Conservation (phyloP, 2,888 invertebrate species). For the Meliscaeva auricollis region DNA sequence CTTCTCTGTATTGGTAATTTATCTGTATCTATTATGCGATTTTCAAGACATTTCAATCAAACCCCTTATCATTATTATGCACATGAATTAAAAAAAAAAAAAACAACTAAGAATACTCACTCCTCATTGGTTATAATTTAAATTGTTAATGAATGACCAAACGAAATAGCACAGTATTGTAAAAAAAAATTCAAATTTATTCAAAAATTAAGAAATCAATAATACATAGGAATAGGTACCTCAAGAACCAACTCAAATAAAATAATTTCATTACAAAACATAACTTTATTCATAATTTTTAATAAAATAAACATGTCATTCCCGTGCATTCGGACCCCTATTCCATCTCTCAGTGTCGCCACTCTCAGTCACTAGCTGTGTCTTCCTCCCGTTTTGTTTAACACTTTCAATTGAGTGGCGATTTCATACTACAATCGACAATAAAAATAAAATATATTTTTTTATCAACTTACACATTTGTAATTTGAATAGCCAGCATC, state of each 20-base stretch:
- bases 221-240: not conserved
- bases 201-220: conserved; percentile 7
- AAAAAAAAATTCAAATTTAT: not conserved
- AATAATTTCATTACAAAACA: not conserved
- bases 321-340: not conserved
- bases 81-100: conserved; percentile 20
- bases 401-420: conserved; percentile 63
- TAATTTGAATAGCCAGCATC: conserved; percentile 35
- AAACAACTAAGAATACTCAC: not conserved
- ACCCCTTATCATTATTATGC: conserved; percentile 32
- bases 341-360: not conserved
- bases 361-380: not conserved
- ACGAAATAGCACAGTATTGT: not conserved
- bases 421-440: conserved; percentile 50
- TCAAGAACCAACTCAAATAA: not conserved
- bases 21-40: conserved; percentile 17
- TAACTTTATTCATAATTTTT: conserved; percentile 32
- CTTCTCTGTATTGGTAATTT: not conserved
- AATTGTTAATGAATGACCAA: conserved; percentile 30
- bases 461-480: conserved; percentile 61
- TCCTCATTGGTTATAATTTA: conserved; percentile 5
- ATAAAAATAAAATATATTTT: not conserved
- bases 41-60: conserved; percentile 16
- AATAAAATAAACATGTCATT: conserved; percentile 48
- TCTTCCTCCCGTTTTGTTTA: conserved; percentile 35